phyloP scores from a whole-genome alignment of 2,113 vertebrate species.

The Nicator chloris region DNA sequence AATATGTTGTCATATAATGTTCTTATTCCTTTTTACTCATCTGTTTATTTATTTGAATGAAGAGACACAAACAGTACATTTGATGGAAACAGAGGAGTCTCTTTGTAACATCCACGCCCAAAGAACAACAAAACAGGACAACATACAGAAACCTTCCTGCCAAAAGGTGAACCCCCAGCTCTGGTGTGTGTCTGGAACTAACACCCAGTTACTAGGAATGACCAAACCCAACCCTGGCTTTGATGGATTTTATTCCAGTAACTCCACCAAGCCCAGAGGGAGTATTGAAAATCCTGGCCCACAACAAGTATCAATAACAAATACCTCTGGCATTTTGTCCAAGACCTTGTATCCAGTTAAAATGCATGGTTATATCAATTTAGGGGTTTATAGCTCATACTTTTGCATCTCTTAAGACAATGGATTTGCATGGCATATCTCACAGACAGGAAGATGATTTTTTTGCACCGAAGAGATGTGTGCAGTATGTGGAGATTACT shows the following conservation, averaged over 20 bases:
- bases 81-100: background rate
- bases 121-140: background rate
- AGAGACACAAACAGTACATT: background rate
- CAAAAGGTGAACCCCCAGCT: background rate
- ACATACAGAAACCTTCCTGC: background rate
- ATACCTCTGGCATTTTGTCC: background rate
- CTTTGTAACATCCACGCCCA: background rate
- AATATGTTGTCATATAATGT: background rate
- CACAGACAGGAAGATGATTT: background rate
- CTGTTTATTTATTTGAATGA: background rate
- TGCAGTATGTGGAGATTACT: background rate
- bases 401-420: background rate
- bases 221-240: background rate
- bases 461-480: background rate
- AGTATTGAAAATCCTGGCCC: background rate
- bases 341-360: background rate
- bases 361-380: background rate
- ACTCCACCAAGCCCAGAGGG: background rate
- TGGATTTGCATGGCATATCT: background rate
- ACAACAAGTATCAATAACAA: background rate
- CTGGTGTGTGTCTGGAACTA: background rate
- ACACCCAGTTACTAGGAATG: background rate
- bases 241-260: background rate
- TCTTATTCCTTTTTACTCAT: background rate
- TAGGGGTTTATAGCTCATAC: background rate